Conservation (phyloP, 2,888 invertebrate genomes). For the Drosophila yooni region DNA sequence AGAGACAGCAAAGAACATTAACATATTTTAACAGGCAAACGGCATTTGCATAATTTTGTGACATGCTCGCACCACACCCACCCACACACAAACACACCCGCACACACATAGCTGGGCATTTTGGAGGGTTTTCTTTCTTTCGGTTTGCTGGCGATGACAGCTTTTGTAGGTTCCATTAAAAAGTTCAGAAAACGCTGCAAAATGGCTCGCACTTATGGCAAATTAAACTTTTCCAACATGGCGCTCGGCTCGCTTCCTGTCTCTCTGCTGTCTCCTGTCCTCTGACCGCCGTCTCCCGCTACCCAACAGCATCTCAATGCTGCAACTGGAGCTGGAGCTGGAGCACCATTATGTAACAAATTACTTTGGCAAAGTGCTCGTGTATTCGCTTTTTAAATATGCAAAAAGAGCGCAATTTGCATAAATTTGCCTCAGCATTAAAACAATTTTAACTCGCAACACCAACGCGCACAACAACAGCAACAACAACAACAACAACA, state of each 20-base stretch:
- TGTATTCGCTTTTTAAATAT: slow-evolving; percentile 85
- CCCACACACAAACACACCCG: not conserved
- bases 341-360: slow-evolving; percentile 80
- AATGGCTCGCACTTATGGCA: slow-evolving; percentile 82
- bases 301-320: slow-evolving; percentile 46
- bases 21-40: slow-evolving; percentile 77
- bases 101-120: slow-evolving; percentile 30
- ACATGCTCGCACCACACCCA: slow-evolving; percentile 15
- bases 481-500: slow-evolving; percentile 31
- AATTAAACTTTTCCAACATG: slow-evolving; percentile 82
- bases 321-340: slow-evolving; percentile 25
- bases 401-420: slow-evolving; percentile 85
- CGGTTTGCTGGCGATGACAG: slow-evolving; percentile 39
- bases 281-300: not conserved
- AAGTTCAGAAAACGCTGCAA: slow-evolving; percentile 77
- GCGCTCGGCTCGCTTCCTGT: slow-evolving; percentile 50
- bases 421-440: slow-evolving; percentile 85
- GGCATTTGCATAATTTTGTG: slow-evolving; percentile 78
- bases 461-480: slow-evolving; percentile 61
- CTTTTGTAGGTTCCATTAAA: slow-evolving; percentile 69
- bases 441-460: slow-evolving; percentile 84
- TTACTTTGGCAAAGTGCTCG: slow-evolving; percentile 84
- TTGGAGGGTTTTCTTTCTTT: slow-evolving; percentile 24
- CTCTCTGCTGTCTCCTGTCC: not conserved
- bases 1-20: slow-evolving; percentile 49